Conservation (phyloP, 2,888 invertebrate genomes). For the Trichopoda pennipes region DNA sequence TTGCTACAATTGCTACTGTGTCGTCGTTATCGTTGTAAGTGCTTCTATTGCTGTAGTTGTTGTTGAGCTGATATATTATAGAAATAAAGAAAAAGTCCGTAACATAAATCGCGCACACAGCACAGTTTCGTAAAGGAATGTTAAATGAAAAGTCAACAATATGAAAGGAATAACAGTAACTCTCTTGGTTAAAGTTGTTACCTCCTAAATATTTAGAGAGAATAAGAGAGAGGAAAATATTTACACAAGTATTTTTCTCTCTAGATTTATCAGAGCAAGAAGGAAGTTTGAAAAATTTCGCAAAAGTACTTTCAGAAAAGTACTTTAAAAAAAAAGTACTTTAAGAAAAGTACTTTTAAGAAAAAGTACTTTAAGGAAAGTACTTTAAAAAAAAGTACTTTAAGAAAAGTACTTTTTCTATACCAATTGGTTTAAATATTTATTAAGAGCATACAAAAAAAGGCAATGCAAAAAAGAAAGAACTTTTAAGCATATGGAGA, state of each 20-base stretch:
- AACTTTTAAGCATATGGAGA: no score
- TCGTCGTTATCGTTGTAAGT: constrained; percentile 31
- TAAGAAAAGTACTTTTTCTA: no score
- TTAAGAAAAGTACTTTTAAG: no score
- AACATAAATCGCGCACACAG: constrained; percentile 40
- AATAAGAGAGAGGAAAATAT: neutral
- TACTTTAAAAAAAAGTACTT: neutral
- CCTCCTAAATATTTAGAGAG: constrained; percentile 11
- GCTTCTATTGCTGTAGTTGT: neutral
- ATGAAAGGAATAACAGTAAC: neutral
- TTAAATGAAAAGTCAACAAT: constrained; percentile 50
- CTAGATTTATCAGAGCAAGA: no score
- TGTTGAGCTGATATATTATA: constrained; percentile 42
- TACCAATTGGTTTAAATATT: no score
- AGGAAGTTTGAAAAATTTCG: no score
- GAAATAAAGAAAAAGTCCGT: constrained; percentile 35
- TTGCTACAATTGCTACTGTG: constrained; percentile 6
- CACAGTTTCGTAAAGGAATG: constrained; percentile 57
- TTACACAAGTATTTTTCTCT: constrained; percentile 1
- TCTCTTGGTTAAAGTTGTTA: constrained; percentile 6
- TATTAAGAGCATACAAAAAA: no score
- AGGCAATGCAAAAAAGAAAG: no score
- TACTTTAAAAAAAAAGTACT: neutral
- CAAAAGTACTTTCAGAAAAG: neutral
- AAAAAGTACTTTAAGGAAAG: neutral